phyloP scores from a whole-genome alignment of 1,140 invertebrate species.

The Eulimnadia texana region DNA sequence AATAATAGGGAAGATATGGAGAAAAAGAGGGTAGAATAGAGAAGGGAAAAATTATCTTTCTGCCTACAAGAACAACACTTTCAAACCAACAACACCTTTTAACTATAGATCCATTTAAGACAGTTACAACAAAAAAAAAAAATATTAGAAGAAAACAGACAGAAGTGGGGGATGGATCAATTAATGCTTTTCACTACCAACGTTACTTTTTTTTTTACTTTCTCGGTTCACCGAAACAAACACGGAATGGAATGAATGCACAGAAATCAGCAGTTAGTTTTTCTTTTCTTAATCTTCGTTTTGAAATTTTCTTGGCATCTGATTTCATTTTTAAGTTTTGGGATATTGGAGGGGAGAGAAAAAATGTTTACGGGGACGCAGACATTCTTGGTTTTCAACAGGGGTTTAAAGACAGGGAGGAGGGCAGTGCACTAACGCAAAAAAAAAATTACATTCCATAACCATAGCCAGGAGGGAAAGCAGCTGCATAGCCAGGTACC shows the following conservation, averaged over 20 bases:
- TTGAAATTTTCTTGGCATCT: background rate
- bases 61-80: background rate
- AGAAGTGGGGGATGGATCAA: too few species aligned
- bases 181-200: too few species aligned
- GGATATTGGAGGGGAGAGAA: too few species aligned
- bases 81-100: background rate
- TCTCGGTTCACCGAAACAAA: background rate
- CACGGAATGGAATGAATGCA: background rate
- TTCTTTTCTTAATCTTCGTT: background rate
- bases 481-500: slow-evolving; percentile 25
- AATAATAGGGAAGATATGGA: background rate
- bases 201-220: background rate
- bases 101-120: too few species aligned
- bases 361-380: too few species aligned
- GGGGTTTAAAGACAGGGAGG: background rate
- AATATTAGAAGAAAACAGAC: background rate
- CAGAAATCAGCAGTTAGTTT: background rate
- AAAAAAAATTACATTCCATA: slow-evolving; percentile 52
- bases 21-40: background rate
- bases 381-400: background rate
- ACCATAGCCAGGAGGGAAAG: slow-evolving; percentile 41
- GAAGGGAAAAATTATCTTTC: background rate
- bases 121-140: background rate
- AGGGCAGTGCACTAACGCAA: background rate
- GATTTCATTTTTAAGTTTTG: too few species aligned